Conservation (phyloP, 2,888 invertebrate genomes). For the Sinodicranocentrus sp. region DNA sequence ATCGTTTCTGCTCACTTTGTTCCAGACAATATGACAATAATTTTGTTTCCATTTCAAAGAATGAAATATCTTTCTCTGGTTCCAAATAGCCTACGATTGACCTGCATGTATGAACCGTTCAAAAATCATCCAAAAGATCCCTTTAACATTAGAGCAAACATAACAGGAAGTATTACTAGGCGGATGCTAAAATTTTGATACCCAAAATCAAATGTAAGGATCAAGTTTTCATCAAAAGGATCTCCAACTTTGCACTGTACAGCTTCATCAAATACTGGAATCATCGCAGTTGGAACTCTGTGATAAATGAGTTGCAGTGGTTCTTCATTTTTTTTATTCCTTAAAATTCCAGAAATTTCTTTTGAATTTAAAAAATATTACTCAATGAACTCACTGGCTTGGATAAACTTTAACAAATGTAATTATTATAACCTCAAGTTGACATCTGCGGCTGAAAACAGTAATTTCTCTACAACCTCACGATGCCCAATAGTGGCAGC, state of each 20-base stretch:
- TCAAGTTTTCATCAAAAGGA: constrained; percentile 57
- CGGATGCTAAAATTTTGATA: no score
- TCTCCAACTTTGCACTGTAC: constrained; percentile 55
- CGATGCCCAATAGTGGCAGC: constrained; percentile 58
- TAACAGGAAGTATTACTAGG: no score
- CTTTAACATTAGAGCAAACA: no score
- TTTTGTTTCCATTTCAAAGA: constrained; percentile 59
- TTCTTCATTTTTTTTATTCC: constrained; percentile 51
- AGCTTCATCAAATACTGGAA: constrained; percentile 56
- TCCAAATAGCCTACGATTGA: constrained; percentile 63
- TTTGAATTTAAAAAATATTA: not conserved
- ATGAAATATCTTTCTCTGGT: not conserved
- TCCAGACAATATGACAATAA: constrained; percentile 57
- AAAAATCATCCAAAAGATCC: not conserved
- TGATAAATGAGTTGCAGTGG: constrained; percentile 65
- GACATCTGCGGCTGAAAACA: constrained; percentile 66
- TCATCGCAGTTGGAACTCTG: constrained; percentile 65
- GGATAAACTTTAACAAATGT: no score
- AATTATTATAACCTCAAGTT: constrained; percentile 52
- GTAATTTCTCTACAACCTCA: constrained; percentile 49
- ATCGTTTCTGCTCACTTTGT: constrained; percentile 50
- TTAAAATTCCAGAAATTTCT: constrained; percentile 11
- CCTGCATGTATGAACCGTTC: constrained; percentile 27
- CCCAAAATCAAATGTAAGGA: constrained; percentile 66
- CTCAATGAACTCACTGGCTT: no score